Conservation (phyloP, 2,888 invertebrate species). For the Aleiodes leptofemur region DNA sequence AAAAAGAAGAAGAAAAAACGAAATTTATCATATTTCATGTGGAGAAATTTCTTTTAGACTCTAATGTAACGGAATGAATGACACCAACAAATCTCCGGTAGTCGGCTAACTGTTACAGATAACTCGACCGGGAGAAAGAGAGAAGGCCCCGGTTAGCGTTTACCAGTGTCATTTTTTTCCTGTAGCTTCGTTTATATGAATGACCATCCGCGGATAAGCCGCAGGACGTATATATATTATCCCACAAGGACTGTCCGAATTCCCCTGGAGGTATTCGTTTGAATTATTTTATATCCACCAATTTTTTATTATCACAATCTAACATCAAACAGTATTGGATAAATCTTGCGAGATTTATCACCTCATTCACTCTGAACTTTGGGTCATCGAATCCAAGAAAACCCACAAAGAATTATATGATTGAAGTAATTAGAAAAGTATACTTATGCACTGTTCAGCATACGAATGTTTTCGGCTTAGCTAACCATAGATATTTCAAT, state of each 20-base stretch:
- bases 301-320: slow-evolving; percentile 72
- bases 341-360: slow-evolving; percentile 12
- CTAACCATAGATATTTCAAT: too few relatives aligned
- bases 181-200: slow-evolving; percentile 66
- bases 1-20: not conserved
- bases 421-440: too few relatives aligned
- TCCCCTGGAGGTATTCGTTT: slow-evolving; percentile 69
- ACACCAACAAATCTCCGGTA: slow-evolving; percentile 68
- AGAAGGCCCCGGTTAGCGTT: slow-evolving; percentile 56
- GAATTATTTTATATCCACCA: slow-evolving; percentile 74
- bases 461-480: too few relatives aligned
- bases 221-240: slow-evolving; percentile 66
- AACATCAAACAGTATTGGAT: slow-evolving; percentile 16
- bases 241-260: slow-evolving; percentile 52
- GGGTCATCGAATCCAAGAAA: not conserved
- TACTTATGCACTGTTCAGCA: too few relatives aligned
- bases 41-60: slow-evolving; percentile 25
- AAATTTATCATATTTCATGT: slow-evolving; percentile 12
- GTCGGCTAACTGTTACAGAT: slow-evolving; percentile 72
- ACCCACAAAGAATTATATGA: not conserved
- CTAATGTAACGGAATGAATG: slow-evolving; percentile 45
- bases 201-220: slow-evolving; percentile 74
- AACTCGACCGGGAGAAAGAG: slow-evolving; percentile 49
- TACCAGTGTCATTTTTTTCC: slow-evolving; percentile 64
- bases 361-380: not conserved